Evolutionary conservation across 2,797 vertebrate genomes (phyloP).

Genomic region (Lepidocolaptes lacrymiger): DNA sequence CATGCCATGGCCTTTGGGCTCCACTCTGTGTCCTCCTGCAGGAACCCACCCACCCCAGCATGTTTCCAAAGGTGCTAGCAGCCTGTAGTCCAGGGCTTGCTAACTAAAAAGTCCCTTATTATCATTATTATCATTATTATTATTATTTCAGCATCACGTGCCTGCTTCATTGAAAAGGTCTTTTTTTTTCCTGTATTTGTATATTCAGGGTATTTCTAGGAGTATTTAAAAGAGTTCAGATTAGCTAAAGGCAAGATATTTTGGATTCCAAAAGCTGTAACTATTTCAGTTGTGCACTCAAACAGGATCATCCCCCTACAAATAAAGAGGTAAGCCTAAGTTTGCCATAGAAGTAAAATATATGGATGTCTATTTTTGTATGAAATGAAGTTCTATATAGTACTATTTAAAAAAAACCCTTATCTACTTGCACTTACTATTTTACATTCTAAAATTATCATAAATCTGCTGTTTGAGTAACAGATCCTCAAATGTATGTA

Average conservation of each 20-base stretch:
- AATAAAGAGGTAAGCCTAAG: background rate
- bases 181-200: background rate
- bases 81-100: background rate
- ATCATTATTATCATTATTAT: background rate
- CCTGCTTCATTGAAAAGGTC: background rate
- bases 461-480: conserved; percentile 41
- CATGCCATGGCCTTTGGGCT: background rate
- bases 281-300: background rate
- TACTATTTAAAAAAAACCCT: conserved; percentile 60
- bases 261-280: background rate
- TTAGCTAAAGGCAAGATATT: background rate
- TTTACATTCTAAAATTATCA: conserved; percentile 68
- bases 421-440: conserved; percentile 71
- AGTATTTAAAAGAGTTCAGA: conserved; percentile 13
- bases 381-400: conserved; percentile 53
- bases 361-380: conserved; percentile 73
- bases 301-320: background rate
- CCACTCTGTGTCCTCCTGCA: background rate
- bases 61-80: background rate
- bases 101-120: background rate
- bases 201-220: background rate
- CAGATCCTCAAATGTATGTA: conserved; percentile 48
- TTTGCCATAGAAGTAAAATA: conserved; percentile 39
- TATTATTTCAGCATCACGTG: background rate
- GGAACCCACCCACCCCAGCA: background rate